Percentiles rank a stretch among this genome's conserved stretches.
Conservation (phyloP, 2,113 vertebrate species). For the Hyla sarda region DNA sequence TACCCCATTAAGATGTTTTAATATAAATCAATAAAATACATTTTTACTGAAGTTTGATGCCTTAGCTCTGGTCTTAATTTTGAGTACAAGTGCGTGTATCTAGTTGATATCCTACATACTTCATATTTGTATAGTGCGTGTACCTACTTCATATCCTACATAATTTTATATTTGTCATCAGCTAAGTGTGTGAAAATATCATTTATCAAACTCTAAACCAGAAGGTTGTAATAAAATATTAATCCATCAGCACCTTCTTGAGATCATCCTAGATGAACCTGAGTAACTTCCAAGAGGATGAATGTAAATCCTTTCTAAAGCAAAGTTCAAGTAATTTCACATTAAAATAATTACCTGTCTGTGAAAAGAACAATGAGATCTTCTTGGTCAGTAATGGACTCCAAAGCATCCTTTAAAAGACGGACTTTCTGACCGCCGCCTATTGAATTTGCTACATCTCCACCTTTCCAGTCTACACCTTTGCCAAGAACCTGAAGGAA, state of each 20-base stretch:
- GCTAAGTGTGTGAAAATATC: not conserved
- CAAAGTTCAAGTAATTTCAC: not conserved
- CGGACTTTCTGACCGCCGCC: slow-evolving; percentile 96
- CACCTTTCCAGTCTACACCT: slow-evolving; percentile 91
- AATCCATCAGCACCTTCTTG: not conserved
- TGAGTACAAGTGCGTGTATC: no score
- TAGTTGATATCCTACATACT: no score
- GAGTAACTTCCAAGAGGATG: not conserved
- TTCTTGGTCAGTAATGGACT: slow-evolving; percentile 78
- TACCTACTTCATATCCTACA: no score
- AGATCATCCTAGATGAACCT: not conserved
- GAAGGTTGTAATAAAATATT: not conserved
- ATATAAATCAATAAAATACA: no score
- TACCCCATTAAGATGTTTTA: no score
- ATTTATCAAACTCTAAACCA: not conserved
- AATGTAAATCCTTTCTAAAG: not conserved
- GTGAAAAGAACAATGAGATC: slow-evolving; percentile 88
- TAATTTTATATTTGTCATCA: no score
- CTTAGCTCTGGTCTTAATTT: no score
- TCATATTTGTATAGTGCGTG: no score
- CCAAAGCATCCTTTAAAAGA: slow-evolving; percentile 88
- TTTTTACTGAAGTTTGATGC: no score
- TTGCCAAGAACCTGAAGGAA: slow-evolving; percentile 86
- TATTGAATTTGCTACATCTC: slow-evolving; percentile 85
- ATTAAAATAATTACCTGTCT: slow-evolving; percentile 81